These are phyloP conservation scores for Phortica magna DNA, from an alignment of 2,888 invertebrate genomes.

Conservation along the genomic window DNA sequence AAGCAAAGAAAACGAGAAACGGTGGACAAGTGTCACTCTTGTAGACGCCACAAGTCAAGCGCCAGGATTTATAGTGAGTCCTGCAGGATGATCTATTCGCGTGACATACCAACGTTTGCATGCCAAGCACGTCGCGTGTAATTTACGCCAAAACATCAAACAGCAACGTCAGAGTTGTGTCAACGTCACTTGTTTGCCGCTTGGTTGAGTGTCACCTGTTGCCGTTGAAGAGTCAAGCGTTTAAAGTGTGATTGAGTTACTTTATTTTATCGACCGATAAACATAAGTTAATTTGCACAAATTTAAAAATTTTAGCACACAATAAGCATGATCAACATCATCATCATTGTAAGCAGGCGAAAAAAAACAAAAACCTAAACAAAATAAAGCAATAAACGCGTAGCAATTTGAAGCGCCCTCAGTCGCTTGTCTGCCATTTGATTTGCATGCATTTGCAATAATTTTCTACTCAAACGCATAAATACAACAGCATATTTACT, in stretches of 20 bases:
- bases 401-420: neutral
- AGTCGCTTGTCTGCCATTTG: constrained; percentile 53
- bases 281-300: constrained; percentile 2
- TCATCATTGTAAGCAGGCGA: neutral
- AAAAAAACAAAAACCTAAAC: neutral
- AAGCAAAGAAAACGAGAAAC: constrained; percentile 29
- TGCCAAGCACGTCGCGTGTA: constrained; percentile 66
- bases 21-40: neutral
- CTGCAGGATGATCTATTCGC: neutral
- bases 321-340: neutral
- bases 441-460: constrained; percentile 77
- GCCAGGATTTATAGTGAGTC: constrained; percentile 43
- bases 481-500: constrained; percentile 61
- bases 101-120: constrained; percentile 43
- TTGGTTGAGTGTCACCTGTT: constrained; percentile 31
- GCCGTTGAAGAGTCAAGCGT: neutral
- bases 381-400: constrained; percentile 35
- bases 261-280: neutral
- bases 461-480: constrained; percentile 61
- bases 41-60: constrained; percentile 44
- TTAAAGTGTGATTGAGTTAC: neutral
- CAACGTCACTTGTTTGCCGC: constrained; percentile 32
- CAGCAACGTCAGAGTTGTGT: neutral
- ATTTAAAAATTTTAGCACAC: constrained; percentile 2
- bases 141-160: constrained; percentile 22